phyloP scores from a whole-genome alignment of 2,797 vertebrate species.

The Enteromius argenteus region DNA sequence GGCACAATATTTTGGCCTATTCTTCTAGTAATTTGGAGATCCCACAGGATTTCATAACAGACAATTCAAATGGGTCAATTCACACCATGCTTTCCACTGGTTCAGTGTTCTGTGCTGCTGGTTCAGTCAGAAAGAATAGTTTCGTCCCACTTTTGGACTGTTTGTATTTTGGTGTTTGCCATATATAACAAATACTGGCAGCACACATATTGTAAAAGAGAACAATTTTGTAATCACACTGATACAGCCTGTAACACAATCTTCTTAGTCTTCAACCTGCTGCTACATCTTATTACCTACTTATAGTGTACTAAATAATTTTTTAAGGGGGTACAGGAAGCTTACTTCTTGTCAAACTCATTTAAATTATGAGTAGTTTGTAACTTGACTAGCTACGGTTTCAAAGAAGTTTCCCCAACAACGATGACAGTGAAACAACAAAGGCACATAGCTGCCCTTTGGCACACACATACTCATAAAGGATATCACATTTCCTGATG shows the following conservation, averaged over 20 bases:
- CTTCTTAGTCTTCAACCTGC: neutral
- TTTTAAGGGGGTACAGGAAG: neutral
- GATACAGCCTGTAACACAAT: neutral
- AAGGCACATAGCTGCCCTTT: constrained; percentile 15
- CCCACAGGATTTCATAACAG: neutral
- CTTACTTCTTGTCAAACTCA: neutral
- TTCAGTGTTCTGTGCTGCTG: neutral
- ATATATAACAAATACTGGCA: neutral
- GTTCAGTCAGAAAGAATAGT: neutral
- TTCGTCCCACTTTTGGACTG: neutral
- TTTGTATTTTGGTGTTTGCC: neutral
- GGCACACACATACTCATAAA: neutral
- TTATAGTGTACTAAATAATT: neutral
- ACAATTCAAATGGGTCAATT: neutral
- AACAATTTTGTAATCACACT: neutral
- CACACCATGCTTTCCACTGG: neutral
- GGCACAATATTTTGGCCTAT: neutral
- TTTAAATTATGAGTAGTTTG: constrained; percentile 3
- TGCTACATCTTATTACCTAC: neutral
- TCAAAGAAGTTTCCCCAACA: constrained; percentile 12
- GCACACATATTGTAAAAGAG: neutral
- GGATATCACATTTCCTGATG: neutral
- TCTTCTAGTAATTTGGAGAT: neutral
- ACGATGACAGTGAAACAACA: constrained; percentile 25
- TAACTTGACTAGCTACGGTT: neutral